Evolutionary conservation across 2,797 vertebrate genomes (phyloP).

Genomic region (Artibeus jamaicensis): DNA sequence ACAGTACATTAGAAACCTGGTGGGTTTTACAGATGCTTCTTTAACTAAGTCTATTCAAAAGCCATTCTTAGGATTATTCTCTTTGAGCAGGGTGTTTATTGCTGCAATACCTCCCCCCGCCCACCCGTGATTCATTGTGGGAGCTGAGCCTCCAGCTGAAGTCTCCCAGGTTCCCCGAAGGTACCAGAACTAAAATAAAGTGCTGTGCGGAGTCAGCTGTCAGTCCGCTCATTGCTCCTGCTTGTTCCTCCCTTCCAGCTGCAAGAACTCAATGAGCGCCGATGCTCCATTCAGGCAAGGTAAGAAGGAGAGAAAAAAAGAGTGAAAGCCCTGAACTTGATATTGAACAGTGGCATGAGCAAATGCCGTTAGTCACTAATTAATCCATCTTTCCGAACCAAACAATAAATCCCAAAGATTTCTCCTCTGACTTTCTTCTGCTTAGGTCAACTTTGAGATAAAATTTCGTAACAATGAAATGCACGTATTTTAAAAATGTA

Average conservation of each 20-base stretch:
- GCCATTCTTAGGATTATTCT: background rate
- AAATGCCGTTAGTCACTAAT: background rate
- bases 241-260: conserved; percentile 53
- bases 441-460: background rate
- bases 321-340: background rate
- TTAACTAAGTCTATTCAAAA: conserved; percentile 17
- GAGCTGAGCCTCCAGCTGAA: conserved; percentile 37
- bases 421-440: background rate
- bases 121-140: conserved; percentile 24
- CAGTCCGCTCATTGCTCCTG: conserved; percentile 8
- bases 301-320: background rate
- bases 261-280: conserved; percentile 32
- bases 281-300: conserved; percentile 57
- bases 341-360: background rate
- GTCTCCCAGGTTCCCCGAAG: conserved; percentile 53
- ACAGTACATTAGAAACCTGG: background rate
- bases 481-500: background rate
- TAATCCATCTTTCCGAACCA: background rate
- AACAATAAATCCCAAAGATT: background rate
- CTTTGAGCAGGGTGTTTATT: conserved; percentile 20
- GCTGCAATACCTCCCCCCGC: background rate
- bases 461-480: background rate
- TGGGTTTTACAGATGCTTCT: background rate
- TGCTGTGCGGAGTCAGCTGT: conserved; percentile 24
- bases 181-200: conserved; percentile 49